A percentile compares a stretch with the other conserved stretches of the same genome.
These are phyloP conservation scores for Agelaius phoeniceus DNA, from an alignment of 2,113 vertebrate species.

Conservation along the genomic window DNA sequence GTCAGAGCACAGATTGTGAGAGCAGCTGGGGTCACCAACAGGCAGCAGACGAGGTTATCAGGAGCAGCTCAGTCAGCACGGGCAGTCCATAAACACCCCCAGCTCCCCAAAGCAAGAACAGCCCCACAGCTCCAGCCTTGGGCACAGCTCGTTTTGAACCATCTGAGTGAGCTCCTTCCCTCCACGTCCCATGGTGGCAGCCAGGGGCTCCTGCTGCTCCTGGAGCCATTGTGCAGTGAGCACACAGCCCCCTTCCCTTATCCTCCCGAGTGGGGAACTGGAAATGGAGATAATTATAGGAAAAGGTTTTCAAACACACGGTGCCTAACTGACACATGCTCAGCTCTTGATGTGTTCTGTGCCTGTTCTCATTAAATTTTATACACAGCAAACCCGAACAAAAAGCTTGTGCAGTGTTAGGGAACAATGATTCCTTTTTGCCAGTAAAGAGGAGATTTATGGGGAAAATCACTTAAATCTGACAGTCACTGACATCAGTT, in stretches of 20 bases:
- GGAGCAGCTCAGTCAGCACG: background rate
- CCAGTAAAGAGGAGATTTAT: conserved; percentile 67
- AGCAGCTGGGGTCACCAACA: background rate
- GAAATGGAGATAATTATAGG: conserved; percentile 31
- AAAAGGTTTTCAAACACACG: conserved; percentile 56
- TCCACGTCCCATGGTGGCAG: too few species aligned
- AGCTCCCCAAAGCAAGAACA: accelerated
- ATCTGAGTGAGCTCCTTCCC: accelerated
- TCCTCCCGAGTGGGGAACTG: background rate
- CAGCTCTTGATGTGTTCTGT: conserved; percentile 48
- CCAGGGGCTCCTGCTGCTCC: background rate
- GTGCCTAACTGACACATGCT: conserved; percentile 49
- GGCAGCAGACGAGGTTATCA: accelerated
- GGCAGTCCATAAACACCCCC: accelerated
- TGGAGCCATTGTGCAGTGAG: background rate
- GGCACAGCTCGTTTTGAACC: background rate
- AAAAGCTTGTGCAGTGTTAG: conserved; percentile 55
- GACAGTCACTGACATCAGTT: conserved; percentile 70
- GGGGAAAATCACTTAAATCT: conserved; percentile 69
- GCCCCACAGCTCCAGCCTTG: accelerated
- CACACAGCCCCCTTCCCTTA: background rate
- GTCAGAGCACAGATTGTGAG: accelerated
- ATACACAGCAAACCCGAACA: conserved; percentile 66
- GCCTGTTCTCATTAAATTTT: conserved; percentile 71
- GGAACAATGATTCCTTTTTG: conserved; percentile 69